These are phyloP conservation scores for Cryptoblepharus egeriae DNA, from an alignment of 2,797 vertebrate genomes.

Conservation along the genomic window DNA sequence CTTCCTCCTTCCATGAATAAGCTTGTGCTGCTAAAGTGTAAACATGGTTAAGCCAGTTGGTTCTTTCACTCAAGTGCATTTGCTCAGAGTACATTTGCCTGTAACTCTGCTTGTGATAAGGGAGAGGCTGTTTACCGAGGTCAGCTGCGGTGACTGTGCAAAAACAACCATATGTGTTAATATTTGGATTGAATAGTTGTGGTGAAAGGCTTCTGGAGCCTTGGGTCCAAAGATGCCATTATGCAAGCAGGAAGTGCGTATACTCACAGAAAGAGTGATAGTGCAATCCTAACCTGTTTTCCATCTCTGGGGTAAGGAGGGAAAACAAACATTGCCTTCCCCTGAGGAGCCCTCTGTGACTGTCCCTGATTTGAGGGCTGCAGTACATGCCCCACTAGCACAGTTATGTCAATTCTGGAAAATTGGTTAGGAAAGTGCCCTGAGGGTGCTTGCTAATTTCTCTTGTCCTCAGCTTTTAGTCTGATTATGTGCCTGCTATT, in stretches of 20 bases:
- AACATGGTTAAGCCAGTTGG: slow-evolving; percentile 18
- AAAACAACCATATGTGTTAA: not conserved
- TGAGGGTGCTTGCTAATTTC: not conserved
- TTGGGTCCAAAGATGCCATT: not conserved
- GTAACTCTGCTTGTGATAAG: not conserved
- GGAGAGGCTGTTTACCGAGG: not conserved
- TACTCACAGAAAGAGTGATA: too few relatives aligned
- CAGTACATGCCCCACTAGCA: too few relatives aligned
- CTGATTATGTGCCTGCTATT: too few relatives aligned
- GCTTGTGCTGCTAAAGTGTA: not conserved
- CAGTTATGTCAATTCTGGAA: too few relatives aligned
- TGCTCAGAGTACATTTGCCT: not conserved
- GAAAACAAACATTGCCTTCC: too few relatives aligned
- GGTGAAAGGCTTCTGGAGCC: not conserved
- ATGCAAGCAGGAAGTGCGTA: not conserved
- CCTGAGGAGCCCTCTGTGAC: too few relatives aligned
- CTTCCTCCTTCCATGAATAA: not conserved
- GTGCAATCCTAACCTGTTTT: too few relatives aligned
- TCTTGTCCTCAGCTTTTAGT: not conserved
- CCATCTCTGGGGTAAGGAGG: too few relatives aligned
- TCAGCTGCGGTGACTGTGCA: slow-evolving; percentile 11
- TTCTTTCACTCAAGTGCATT: slow-evolving; percentile 17
- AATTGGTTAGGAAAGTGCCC: too few relatives aligned
- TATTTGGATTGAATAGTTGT: not conserved
- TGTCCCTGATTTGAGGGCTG: too few relatives aligned